Percentiles rank a stretch among this genome's conserved stretches.
These are phyloP conservation scores for Ladona fulva DNA, from an alignment of 1,140 invertebrate species.

Conservation along the genomic window DNA sequence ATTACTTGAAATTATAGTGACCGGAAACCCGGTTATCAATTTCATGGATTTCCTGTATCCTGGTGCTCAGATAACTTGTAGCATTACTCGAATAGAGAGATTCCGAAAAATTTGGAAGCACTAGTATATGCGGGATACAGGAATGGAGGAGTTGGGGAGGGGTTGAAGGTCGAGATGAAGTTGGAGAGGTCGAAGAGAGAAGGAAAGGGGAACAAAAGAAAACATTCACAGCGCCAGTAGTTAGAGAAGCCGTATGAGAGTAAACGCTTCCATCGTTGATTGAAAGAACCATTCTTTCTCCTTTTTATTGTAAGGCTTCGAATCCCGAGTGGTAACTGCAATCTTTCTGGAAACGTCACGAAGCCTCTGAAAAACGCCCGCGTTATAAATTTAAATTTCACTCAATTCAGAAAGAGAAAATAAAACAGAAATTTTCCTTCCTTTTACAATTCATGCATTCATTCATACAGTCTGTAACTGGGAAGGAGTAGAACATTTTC, in stretches of 20 bases:
- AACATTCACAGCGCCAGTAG: not conserved
- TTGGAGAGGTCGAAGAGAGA: not conserved
- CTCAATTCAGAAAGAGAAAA: not conserved
- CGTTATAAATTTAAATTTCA: not conserved
- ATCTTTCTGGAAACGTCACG: not conserved
- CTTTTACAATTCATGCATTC: too few species aligned
- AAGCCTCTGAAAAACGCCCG: not conserved
- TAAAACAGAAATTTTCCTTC: too few species aligned
- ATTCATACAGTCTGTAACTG: too few species aligned
- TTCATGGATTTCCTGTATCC: too few species aligned
- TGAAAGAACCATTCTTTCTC: conserved; percentile 1
- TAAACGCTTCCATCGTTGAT: not conserved
- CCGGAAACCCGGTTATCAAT: too few species aligned
- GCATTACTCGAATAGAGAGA: too few species aligned
- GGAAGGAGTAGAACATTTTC: too few species aligned
- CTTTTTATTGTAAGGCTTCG: not conserved
- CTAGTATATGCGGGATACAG: too few species aligned
- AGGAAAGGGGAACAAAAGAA: not conserved
- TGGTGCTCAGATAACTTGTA: too few species aligned
- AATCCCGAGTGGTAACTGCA: not conserved
- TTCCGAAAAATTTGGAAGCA: too few species aligned
- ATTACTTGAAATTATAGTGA: too few species aligned
- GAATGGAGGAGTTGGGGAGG: not conserved
- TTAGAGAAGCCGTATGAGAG: not conserved
- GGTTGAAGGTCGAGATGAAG: not conserved